phyloP scores from a whole-genome alignment of 2,113 vertebrate species.

The Percina caprodes region DNA sequence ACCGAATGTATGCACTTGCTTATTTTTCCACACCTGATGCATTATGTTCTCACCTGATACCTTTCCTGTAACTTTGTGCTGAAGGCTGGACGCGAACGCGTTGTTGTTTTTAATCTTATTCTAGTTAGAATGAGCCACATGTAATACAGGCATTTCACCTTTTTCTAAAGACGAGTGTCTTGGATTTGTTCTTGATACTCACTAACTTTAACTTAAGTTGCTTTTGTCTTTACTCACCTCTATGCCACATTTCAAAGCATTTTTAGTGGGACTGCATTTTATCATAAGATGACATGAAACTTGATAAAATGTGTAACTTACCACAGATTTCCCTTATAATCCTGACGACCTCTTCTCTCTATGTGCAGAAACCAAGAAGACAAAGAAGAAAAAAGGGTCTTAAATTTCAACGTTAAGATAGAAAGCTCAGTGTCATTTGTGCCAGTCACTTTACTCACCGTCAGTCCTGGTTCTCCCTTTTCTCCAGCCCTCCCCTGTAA shows the following conservation, averaged over 20 bases:
- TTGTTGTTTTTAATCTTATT: too few species aligned
- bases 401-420: not conserved
- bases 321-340: conserved; percentile 91
- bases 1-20: too few species aligned
- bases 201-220: too few species aligned
- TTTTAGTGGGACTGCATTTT: not conserved
- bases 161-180: too few species aligned
- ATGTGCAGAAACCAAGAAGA: conserved; percentile 40
- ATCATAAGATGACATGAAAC: not conserved
- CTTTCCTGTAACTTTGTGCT: too few species aligned
- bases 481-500: conserved; percentile 84
- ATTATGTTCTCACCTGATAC: too few species aligned
- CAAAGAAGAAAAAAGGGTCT: not conserved
- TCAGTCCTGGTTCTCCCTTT: conserved; percentile 88
- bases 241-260: not conserved
- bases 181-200: too few species aligned
- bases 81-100: too few species aligned
- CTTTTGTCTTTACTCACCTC: not conserved
- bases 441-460: conserved; percentile 81
- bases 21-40: too few species aligned
- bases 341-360: conserved; percentile 90
- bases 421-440: not conserved
- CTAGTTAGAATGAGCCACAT: too few species aligned
- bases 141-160: too few species aligned
- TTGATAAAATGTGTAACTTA: conserved; percentile 73